Evolutionary conservation across 2,888 invertebrate species (phyloP).

Genomic region (Mesorhabditis sp.): DNA sequence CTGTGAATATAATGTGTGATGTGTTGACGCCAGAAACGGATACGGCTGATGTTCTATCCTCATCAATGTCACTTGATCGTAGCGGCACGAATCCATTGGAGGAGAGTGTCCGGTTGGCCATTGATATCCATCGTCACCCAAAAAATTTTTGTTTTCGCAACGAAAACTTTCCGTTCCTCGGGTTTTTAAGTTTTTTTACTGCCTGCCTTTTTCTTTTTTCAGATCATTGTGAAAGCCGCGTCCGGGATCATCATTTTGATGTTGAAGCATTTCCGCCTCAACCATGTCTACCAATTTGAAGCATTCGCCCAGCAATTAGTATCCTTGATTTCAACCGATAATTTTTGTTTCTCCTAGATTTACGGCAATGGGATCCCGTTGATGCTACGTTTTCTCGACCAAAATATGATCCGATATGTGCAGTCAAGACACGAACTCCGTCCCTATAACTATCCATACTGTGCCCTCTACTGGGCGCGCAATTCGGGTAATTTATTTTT

Average conservation of each 20-base stretch:
- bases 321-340: slow-evolving; percentile 10
- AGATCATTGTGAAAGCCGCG: slow-evolving; percentile 93
- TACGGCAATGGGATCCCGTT: slow-evolving; percentile 98
- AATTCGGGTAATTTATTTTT: slow-evolving; percentile 36
- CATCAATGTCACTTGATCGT: slow-evolving; percentile 51
- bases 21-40: slow-evolving; percentile 71
- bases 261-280: slow-evolving; percentile 91
- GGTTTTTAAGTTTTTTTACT: background rate
- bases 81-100: slow-evolving; percentile 43
- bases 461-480: slow-evolving; percentile 46
- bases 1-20: slow-evolving; percentile 96
- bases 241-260: slow-evolving; percentile 83
- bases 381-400: slow-evolving; percentile 93
- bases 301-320: slow-evolving; percentile 91
- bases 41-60: slow-evolving; percentile 53
- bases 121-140: slow-evolving; percentile 90
- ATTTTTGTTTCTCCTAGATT: slow-evolving; percentile 63
- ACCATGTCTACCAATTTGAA: slow-evolving; percentile 97
- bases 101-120: slow-evolving; percentile 68
- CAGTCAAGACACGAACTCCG: slow-evolving; percentile 76
- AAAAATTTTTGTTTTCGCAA: slow-evolving; percentile 64
- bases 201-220: slow-evolving; percentile 58
- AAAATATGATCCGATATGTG: slow-evolving; percentile 62
- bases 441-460: slow-evolving; percentile 56
- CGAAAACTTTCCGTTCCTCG: background rate